Base-by-base conservation (phyloP, 2,888 invertebrate genomes). In the Eulithis prunata region DNA sequence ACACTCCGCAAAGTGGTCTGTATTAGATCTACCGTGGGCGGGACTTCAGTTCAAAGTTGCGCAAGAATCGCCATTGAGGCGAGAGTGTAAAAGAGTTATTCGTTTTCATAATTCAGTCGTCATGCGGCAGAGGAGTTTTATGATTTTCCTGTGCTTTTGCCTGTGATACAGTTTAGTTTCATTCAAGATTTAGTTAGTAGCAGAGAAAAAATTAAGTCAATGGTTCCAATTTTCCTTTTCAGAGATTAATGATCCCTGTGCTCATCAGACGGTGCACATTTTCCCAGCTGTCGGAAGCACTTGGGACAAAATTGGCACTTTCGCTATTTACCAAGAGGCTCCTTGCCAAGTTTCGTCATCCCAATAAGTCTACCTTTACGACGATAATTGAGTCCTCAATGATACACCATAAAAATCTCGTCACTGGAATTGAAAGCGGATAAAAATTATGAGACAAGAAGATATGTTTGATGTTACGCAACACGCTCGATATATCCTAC, bases 401-500 rank as follows among this genome's bases (percentile, higher is more conserved):
- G 63, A 59, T 68, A 62, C 62, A 67, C 71, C 73, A 75, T 79
- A 77, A 79, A 78, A 74, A 71, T 79, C 72, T 80, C 81, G 73
- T 75, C 78, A 69, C 70, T 62, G 72, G 75, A 76, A 75, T 77
- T 71, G 75, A 78, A 76, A 72, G 74, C 57, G 66, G 71, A 70
- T 75, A 72, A 79, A 79, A 80, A 76, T 76, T 75, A 72, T 69
- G 75, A 70, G 74, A 70, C 68, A 75, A 72, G 62, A 78, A 66
- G 71, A 76, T 73, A 75, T 71, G 71, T 72, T 74, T 66, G 70
- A 71, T 72, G 77, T 81, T 81, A 79, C 76, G 78, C 81, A 83
- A 84, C 81, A 78, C 66, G 64, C 75, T 73, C 75, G 76, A 79
- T 77, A 79, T 79, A 76, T 77, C 78, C 71, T 56, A 70, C 77